Evolutionary conservation across 2,888 invertebrate species (phyloP).

Genomic region (Dasysyrphus albostriatus): DNA sequence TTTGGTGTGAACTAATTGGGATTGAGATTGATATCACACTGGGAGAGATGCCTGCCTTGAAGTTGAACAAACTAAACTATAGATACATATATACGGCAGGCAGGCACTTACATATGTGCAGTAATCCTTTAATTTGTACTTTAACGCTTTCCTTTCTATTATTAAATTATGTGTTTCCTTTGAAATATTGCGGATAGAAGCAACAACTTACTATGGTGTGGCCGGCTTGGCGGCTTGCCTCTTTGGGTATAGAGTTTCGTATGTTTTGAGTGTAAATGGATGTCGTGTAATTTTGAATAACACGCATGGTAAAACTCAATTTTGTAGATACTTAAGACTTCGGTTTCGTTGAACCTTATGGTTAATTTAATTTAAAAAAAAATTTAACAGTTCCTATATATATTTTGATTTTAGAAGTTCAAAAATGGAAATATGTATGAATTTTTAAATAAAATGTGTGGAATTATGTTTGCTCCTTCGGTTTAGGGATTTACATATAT

Average conservation of each 20-base stretch:
- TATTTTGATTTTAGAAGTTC: too few relatives aligned
- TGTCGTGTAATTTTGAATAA: not conserved
- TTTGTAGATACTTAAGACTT: constrained; percentile 6
- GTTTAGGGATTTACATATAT: too few relatives aligned
- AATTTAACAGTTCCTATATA: too few relatives aligned
- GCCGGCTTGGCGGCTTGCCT: constrained; percentile 11
- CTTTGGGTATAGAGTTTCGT: constrained; percentile 41
- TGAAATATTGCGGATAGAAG: constrained; percentile 6
- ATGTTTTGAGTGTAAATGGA: constrained; percentile 6
- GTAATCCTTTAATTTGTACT: constrained; percentile 56
- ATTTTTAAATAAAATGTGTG: too few relatives aligned
- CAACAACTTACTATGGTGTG: not conserved
- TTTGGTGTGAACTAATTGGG: constrained; percentile 67
- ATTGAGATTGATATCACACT: constrained; percentile 54
- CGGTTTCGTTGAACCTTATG: not conserved
- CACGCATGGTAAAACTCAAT: constrained; percentile 20
- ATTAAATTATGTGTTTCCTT: constrained; percentile 14
- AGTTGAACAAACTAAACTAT: constrained; percentile 7
- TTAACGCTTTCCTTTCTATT: constrained; percentile 43
- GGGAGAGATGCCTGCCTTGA: constrained; percentile 23
- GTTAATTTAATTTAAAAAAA: not conserved
- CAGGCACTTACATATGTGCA: not conserved
- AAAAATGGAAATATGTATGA: too few relatives aligned
- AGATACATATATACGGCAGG: too few relatives aligned
- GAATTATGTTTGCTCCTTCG: too few relatives aligned